Base-by-base conservation (phyloP, 2,888 invertebrate genomes). In the Selenia dentaria region DNA sequence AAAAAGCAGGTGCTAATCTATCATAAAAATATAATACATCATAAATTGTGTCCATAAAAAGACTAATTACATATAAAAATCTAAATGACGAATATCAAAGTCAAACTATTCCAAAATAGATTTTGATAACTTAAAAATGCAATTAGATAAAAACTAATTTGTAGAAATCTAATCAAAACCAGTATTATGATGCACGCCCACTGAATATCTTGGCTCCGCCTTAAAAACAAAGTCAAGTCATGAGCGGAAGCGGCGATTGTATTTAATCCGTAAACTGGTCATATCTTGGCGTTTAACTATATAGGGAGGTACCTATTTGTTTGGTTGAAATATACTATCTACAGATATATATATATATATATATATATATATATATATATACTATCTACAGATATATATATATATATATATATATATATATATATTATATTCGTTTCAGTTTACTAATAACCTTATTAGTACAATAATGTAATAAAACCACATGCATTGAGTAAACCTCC, bases 141-240 rank as follows among this genome's bases (percentile, higher is more conserved):
- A 70, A 71, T 76, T 76, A 66, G 49, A 56, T 52, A 72, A 74
- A 22, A 79, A 75, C 68, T 73, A 79, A 80, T 78, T 81, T 75
- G 74, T 76, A 70, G 74, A 70, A 82, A 80, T 82, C 77, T 86
- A 86, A 86, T 87, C 84, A 82, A 79, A 79, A 76, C 74, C 66
- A 70, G 80, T 75, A 74, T 79, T 72, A 68, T 52, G 64, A 48
- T 66, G 59, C 71, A 81, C 87, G 87, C 87, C 84, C 68, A 70
- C 60, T 66, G 63, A 8, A 32, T 67, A 68, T 57, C 61, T 56
- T 60, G 60, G 62, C 64, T 60, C 72, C 80, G 74, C 79, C 81
- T 69, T 72, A 67, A 55, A 54, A 48, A 32, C 38, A 16, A 22
- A 50, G 25, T 16, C 18, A 75, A 65, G 59, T 43, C 26, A 70